Evolutionary conservation across 2,797 vertebrate species (phyloP).

Genomic region (Pangasius krempfi): DNA sequence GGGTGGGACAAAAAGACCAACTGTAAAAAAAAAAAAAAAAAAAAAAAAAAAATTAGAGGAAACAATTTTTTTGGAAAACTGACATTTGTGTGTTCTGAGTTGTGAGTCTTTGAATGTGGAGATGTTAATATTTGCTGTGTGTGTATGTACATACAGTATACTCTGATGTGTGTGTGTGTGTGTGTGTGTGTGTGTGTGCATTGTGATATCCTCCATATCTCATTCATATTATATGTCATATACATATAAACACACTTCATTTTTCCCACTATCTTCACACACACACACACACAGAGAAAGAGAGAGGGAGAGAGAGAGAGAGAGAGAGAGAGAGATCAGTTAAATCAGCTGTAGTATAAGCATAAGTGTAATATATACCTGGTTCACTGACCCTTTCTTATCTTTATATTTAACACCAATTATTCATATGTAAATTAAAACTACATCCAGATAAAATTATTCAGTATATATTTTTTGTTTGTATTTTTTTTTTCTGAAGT

Average conservation of each 20-base stretch:
- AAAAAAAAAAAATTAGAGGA: constrained; percentile 29
- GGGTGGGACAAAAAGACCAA: constrained; percentile 65
- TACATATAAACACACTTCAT: background rate
- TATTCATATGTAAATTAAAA: background rate
- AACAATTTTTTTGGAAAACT: constrained; percentile 8
- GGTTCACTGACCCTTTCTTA: constrained; percentile 14
- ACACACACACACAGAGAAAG: background rate
- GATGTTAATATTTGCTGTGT: background rate
- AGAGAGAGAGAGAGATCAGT: background rate
- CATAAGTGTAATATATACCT: background rate
- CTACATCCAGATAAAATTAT: background rate
- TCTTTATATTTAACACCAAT: constrained; percentile 8
- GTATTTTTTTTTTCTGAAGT: background rate
- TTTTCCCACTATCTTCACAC: background rate
- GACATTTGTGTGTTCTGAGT: constrained; percentile 1
- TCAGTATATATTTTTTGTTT: background rate
- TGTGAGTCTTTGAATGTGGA: background rate
- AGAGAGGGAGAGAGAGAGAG: background rate
- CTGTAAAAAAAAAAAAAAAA: constrained; percentile 35
- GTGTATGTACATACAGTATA: background rate
- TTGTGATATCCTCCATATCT: background rate
- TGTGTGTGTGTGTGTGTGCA: background rate
- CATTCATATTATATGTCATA: background rate
- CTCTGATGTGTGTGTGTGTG: background rate
- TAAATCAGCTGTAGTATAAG: background rate